Evolutionary conservation across 2,797 vertebrate genomes (phyloP).

Genomic region (Craterocephalus amniculus): DNA sequence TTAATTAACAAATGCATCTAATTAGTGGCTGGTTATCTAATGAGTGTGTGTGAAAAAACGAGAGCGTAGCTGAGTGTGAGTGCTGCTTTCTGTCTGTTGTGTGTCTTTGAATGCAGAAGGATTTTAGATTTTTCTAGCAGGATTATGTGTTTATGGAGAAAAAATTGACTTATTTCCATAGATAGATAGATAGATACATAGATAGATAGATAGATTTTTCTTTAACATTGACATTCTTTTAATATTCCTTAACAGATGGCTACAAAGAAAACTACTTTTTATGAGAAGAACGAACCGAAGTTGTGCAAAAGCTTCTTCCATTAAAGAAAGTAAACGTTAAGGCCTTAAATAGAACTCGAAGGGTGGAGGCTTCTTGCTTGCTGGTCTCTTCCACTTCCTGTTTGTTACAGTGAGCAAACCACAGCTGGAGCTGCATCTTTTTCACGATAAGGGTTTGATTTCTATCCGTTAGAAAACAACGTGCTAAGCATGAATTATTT

Average conservation of each 20-base stretch:
- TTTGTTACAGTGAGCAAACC: background rate
- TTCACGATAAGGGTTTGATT: background rate
- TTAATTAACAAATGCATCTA: conserved; percentile 60
- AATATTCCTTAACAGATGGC: background rate
- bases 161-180: background rate
- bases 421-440: background rate
- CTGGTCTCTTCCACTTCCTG: background rate
- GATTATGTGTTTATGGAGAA: no score
- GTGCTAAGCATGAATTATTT: background rate
- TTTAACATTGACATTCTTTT: no score
- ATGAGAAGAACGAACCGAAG: background rate
- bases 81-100: background rate
- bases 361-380: background rate
- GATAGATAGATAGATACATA: no score
- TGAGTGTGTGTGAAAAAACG: background rate
- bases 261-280: background rate
- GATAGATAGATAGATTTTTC: no score
- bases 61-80: background rate
- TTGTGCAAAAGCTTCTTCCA: background rate
- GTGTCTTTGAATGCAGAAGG: background rate
- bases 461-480: background rate
- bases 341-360: background rate
- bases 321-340: background rate
- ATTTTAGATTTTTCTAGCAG: no score
- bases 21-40: conserved; percentile 61